Evolutionary conservation across 2,797 vertebrate species (phyloP).

Genomic region (Falco naumanni): DNA sequence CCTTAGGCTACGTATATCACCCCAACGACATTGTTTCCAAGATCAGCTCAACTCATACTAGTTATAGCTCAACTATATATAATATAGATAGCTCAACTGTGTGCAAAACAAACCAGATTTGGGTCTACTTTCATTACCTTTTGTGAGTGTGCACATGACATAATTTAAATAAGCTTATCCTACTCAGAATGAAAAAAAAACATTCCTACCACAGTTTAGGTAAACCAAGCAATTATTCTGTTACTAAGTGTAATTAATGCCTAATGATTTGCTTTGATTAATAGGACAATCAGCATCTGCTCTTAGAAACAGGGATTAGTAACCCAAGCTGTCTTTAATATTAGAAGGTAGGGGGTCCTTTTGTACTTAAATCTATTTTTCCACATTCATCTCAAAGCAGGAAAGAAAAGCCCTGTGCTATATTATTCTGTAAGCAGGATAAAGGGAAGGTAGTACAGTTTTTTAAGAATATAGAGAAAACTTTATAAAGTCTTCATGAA

Average conservation of each 20-base stretch:
- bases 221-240: slow-evolving; percentile 76
- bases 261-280: slow-evolving; percentile 78
- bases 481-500: background rate
- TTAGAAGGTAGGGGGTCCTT: slow-evolving; percentile 31
- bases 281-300: slow-evolving; percentile 82
- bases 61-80: too few species aligned
- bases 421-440: background rate
- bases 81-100: too few species aligned
- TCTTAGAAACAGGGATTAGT: slow-evolving; percentile 78
- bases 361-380: background rate
- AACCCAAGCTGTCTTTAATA: slow-evolving; percentile 50
- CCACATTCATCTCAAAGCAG: background rate
- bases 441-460: background rate
- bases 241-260: slow-evolving; percentile 74
- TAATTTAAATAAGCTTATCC: slow-evolving; percentile 69
- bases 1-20: background rate
- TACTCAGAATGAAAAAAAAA: slow-evolving; percentile 36
- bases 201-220: slow-evolving; percentile 64
- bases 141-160: background rate
- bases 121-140: background rate
- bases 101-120: background rate
- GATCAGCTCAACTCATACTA: background rate
- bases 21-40: background rate
- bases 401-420: background rate
- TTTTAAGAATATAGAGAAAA: background rate